Conservation (phyloP, 2,888 invertebrate species). For the Athalia rosae region DNA sequence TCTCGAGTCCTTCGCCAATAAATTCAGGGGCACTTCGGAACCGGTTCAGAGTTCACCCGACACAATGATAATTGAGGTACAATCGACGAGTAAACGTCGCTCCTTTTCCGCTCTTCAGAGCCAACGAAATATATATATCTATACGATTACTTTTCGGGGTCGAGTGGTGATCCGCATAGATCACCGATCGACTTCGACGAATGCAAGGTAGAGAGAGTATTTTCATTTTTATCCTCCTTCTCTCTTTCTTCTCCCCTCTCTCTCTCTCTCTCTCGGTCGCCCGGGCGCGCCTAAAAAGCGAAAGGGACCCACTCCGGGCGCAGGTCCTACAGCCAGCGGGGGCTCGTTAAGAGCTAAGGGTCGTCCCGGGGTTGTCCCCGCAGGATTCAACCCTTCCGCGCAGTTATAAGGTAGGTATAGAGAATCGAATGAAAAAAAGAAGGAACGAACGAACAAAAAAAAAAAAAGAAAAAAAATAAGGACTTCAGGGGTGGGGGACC, state of each 20-base stretch:
- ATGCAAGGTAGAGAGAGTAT: not conserved
- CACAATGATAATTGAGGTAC: constrained; percentile 48
- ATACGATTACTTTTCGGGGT: constrained; percentile 65
- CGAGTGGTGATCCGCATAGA: constrained; percentile 67
- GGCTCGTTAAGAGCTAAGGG: constrained; percentile 44
- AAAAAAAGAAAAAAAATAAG: no score
- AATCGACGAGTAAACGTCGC: constrained; percentile 58
- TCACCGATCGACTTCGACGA: constrained; percentile 59
- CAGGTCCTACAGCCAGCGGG: constrained; percentile 48
- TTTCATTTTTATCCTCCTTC: no score
- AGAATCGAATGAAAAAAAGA: no score
- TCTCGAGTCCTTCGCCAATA: no score
- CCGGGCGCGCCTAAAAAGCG: constrained; percentile 50
- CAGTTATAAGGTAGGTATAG: not conserved
- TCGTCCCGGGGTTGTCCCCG: constrained; percentile 9
- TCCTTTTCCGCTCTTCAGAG: constrained; percentile 45
- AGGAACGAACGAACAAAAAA: no score
- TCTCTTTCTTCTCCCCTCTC: no score
- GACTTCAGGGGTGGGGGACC: constrained; percentile 19
- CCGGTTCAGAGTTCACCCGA: not conserved
- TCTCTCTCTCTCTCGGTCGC: no score
- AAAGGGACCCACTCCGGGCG: constrained; percentile 54
- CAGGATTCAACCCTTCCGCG: constrained; percentile 35
- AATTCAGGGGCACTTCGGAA: no score
- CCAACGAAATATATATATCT: constrained; percentile 64